A percentile compares a stretch with the other conserved stretches of the same genome.
phyloP scores from a whole-genome alignment of 2,888 invertebrate genomes.

The Metalampra italica region DNA sequence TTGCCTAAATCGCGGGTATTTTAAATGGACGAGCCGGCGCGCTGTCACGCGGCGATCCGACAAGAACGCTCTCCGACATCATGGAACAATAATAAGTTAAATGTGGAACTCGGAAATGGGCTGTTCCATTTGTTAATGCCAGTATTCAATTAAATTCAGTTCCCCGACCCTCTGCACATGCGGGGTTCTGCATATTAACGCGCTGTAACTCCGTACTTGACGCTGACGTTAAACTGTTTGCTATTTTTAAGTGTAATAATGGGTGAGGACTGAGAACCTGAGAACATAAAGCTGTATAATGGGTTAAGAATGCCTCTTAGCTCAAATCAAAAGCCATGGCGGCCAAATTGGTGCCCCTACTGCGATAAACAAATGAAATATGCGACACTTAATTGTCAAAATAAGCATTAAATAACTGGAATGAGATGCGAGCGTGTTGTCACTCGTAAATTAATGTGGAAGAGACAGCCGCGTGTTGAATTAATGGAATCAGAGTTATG shows the following conservation, averaged over 20 bases:
- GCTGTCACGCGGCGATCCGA: constrained; percentile 64
- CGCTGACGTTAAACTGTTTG: not conserved
- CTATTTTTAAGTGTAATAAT: constrained; percentile 5
- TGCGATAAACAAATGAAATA: constrained; percentile 56
- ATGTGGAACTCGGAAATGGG: constrained; percentile 70
- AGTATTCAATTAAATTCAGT: constrained; percentile 75
- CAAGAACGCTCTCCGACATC: constrained; percentile 54
- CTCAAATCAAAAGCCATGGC: constrained; percentile 49
- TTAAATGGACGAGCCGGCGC: constrained; percentile 72
- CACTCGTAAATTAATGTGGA: constrained; percentile 72
- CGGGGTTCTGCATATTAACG: constrained; percentile 63
- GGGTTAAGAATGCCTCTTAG: constrained; percentile 35
- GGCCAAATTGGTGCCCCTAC: constrained; percentile 54
- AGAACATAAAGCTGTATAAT: constrained; percentile 20
- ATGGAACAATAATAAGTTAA: constrained; percentile 73
- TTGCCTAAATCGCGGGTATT: constrained; percentile 70
- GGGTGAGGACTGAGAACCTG: no score
- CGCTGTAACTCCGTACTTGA: constrained; percentile 45
- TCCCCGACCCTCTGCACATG: constrained; percentile 64
- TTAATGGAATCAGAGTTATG: constrained; percentile 74
- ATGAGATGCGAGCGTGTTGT: constrained; percentile 66
- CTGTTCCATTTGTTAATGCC: constrained; percentile 75
- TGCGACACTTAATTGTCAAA: constrained; percentile 69
- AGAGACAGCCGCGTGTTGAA: constrained; percentile 55
- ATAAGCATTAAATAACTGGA: constrained; percentile 66